A percentile compares a stretch with the other conserved stretches of the same genome.
phyloP scores from a whole-genome alignment of 2,888 invertebrate species.

The Ectemnius continuus region DNA sequence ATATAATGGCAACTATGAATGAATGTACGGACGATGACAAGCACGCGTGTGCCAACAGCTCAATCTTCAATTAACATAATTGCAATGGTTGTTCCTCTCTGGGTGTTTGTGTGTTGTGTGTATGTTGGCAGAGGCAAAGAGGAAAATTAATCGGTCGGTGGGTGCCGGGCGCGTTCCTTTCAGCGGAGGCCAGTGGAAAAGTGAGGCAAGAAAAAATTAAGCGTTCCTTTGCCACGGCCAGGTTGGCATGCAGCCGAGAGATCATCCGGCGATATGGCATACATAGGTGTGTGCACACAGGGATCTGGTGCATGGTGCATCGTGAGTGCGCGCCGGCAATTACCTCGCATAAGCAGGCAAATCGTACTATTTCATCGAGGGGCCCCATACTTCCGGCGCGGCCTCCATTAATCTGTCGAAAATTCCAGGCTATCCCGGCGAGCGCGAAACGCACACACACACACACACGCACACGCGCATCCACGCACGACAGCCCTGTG shows the following conservation, averaged over 20 bases:
- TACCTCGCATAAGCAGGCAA: conserved; percentile 55
- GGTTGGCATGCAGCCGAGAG: conserved; percentile 37
- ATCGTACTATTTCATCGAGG: conserved; percentile 48
- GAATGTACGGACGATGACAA: not conserved
- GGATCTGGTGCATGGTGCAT: no score
- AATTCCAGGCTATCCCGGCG: no score
- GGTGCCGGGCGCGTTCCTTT: no score
- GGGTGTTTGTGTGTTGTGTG: no score
- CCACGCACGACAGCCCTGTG: no score
- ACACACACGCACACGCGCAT: no score
- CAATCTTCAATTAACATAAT: conserved; percentile 11
- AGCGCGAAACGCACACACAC: no score
- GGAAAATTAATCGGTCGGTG: conserved; percentile 32
- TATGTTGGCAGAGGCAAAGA: conserved; percentile 6
- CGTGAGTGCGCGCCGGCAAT: conserved; percentile 28
- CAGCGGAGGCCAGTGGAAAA: no score
- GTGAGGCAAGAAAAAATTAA: conserved; percentile 25
- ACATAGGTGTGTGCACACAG: no score
- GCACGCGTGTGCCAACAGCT: not conserved
- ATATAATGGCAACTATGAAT: not conserved
- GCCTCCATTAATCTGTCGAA: no score
- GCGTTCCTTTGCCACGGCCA: conserved; percentile 34
- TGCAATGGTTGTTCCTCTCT: conserved; percentile 9
- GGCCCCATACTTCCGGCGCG: no score
- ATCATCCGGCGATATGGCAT: conserved; percentile 26